Evolutionary conservation across 2,797 vertebrate species (phyloP).

Genomic region (Zalophus californianus): DNA sequence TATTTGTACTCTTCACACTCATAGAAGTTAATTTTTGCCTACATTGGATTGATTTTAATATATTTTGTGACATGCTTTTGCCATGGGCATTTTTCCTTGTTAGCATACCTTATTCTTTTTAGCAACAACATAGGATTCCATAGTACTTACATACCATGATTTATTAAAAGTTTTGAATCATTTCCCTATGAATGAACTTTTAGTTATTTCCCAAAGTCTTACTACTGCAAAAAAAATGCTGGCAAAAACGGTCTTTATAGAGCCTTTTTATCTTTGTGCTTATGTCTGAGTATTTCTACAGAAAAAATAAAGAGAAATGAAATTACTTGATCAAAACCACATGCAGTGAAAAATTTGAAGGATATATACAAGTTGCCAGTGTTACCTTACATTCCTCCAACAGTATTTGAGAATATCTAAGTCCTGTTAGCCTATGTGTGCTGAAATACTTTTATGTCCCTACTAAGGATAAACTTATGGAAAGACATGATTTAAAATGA

Average conservation of each 20-base stretch:
- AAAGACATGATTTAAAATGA: conserved; percentile 47
- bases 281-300: conserved; percentile 31
- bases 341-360: neutral
- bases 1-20: neutral
- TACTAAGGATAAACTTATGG: conserved; percentile 15
- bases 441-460: neutral
- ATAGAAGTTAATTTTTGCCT: conserved; percentile 22
- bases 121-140: neutral
- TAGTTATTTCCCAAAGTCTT: neutral
- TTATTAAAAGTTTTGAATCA: conserved; percentile 6
- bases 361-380: neutral
- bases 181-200: conserved; percentile 48
- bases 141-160: neutral
- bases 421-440: neutral
- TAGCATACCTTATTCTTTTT: conserved; percentile 28
- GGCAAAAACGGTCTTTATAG: neutral
- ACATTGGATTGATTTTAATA: neutral
- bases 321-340: conserved; percentile 44
- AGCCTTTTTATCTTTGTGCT: neutral
- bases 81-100: neutral
- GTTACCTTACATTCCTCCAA: neutral
- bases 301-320: neutral
- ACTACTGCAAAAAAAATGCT: neutral
- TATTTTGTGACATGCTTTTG: neutral
- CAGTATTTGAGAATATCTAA: neutral